Evolutionary conservation across 1,140 invertebrate species (phyloP), one percentile per base, ranked within the genome.

Genomic region (Cydia splendana): DNA sequence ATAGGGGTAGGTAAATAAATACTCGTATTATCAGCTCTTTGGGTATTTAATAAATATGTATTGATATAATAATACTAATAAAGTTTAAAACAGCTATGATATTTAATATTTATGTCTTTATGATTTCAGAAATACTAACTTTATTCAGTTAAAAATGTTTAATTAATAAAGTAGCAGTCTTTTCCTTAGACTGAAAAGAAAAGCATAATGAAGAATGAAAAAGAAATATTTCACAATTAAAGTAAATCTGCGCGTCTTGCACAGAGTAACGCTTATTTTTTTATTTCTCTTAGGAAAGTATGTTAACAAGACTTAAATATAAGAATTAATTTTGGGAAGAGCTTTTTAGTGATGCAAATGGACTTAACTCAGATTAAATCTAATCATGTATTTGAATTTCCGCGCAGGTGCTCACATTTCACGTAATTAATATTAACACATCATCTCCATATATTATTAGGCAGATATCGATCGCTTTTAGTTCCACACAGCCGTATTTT

Each of bases 371-470:
- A 3, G 57, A 62, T 24, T 62, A 24, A 62, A 62, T 2, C 57
- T 24, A 62, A 62, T 62, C 57, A 62, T 24, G 20, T 7, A 62
- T 62, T 7, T 24, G n/a, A 9, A 62, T 62, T 10, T 62, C 57
- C 18, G 2, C 57, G 20, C 57, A 62, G 57, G 20, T 62, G 20
- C 9, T 20, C 57, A 7, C 15, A 57, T 62, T 62, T 62, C 57
- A 62, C 57, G 20, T 62, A 24, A 62, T 62, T 62, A 62, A 62
- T 62, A 62, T 57, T 57, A 57, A 57, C 57, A 62, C 57, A 24
- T 57, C 53, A 57, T 62, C n/a, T 62, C 57, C 20, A 62, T 62
- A 62, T 24, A 62, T 62, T 62, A 62, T 62, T 62, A 62, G 57
- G 18, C 18, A 24, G 57, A 62, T 62, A 62, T 62, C 7, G 18